Base-by-base conservation (phyloP, 2,888 invertebrate species). In the Didymodactylos carnosus region DNA sequence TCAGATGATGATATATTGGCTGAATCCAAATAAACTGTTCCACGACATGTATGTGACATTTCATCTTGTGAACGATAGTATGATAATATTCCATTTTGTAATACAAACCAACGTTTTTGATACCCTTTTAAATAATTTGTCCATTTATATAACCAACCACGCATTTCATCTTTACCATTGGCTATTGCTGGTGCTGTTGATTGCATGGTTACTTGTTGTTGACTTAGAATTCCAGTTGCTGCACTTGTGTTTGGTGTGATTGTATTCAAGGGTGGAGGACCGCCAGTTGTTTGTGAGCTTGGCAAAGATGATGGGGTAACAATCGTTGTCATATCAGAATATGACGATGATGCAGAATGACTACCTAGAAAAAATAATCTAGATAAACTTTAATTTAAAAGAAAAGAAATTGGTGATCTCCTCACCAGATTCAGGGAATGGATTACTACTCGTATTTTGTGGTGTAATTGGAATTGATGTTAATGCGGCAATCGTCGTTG, bases 101-200 rank as follows among this genome's bases (percentile, higher is more conserved):
- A 88, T 80, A 98, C 95, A 87, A 98, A 99, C 95, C 97, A 99
- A 81, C 98, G 88, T 83, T 94, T 89, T 84, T 97, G 95, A 85
- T 98, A 98, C 80, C 98, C 86, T 71, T 74, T 74, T 27, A 74
- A 39, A 71, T 74, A 74, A 46, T 74, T 74, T 13, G 74, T 74
- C 74, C 74, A 74, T 74, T 74, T 74, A 27, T 71, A 70, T 41
- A 74, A 46, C 23, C 71, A 71, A 25, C 74, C 74, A 23, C 74
- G 71, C 71, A 74, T 62, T 13, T 74, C 62, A 35, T 62, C 62
- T 62, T 62, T 62, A n/a, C 62, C 62, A 35, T 62, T 62, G 8
- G 62, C 62, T 10, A 16, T 19, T 10, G 62, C 29, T 35, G 62
- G 62, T 62, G 62, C 35, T 35, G 62, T 62, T 35, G 62, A 62